These are phyloP conservation scores for Hetaerina titia DNA, from an alignment of 2,888 invertebrate species.

Conservation along the genomic window DNA sequence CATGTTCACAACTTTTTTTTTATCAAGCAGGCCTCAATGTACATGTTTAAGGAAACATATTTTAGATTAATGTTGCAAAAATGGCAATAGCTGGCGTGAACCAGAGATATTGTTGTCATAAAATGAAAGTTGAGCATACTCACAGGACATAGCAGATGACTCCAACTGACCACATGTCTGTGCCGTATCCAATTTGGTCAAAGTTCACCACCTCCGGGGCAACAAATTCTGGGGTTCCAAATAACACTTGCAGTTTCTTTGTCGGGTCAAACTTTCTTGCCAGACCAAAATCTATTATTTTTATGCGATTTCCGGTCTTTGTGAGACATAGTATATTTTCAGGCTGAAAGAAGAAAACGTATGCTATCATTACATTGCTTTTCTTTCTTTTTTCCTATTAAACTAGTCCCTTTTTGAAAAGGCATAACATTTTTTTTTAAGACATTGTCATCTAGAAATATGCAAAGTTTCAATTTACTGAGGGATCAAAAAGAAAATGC, in stretches of 20 bases:
- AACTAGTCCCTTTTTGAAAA: not conserved
- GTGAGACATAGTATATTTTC: constrained; percentile 99
- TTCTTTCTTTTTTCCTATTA: not conserved
- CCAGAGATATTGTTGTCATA: no score
- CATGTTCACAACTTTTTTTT: no score
- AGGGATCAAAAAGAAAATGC: not conserved
- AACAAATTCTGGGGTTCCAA: constrained; percentile 99
- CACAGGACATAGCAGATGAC: constrained; percentile 99
- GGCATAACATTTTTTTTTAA: not conserved
- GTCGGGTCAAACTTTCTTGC: constrained; percentile 95
- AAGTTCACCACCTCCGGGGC: constrained; percentile 99
- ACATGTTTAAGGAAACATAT: no score
- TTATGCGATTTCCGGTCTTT: constrained; percentile 97
- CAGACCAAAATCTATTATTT: constrained; percentile 98
- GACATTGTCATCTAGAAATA: not conserved
- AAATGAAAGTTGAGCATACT: constrained; percentile 79
- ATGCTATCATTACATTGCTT: not conserved
- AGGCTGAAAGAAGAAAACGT: constrained; percentile 82
- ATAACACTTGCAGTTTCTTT: constrained; percentile 95
- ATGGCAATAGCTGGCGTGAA: no score
- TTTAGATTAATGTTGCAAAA: no score
- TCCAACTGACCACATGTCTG: constrained; percentile 99
- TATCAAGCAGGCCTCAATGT: no score
- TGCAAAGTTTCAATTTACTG: not conserved
- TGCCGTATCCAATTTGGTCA: constrained; percentile 96